phyloP scores from a whole-genome alignment of 2,113 vertebrate species.

The Scopus umbretta region DNA sequence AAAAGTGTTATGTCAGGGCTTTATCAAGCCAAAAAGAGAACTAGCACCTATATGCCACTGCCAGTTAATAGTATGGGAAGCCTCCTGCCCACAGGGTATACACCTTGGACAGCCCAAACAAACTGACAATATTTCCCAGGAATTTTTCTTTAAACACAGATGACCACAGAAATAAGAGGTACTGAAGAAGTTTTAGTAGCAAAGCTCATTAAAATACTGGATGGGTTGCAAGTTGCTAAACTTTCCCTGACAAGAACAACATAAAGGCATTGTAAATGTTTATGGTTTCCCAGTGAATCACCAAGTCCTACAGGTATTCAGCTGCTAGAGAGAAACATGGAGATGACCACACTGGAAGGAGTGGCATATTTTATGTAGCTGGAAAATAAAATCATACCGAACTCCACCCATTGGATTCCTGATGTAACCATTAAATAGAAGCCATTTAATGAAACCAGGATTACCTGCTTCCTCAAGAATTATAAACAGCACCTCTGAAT shows the following conservation, averaged over 20 bases:
- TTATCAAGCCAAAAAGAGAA: background rate
- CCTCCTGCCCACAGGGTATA: background rate
- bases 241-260: background rate
- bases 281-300: conserved; percentile 16
- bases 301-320: background rate
- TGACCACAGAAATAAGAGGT: background rate
- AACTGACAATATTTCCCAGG: background rate
- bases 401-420: background rate
- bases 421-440: background rate
- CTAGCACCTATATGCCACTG: background rate
- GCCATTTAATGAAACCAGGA: background rate
- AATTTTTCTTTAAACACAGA: background rate
- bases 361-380: background rate
- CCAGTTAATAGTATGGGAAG: background rate
- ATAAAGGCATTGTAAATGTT: background rate
- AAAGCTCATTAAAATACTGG: background rate
- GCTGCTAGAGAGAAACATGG: background rate
- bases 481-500: background rate
- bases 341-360: background rate
- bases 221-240: background rate
- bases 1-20: background rate
- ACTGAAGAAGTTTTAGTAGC: background rate
- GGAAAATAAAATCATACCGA: background rate
- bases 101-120: conserved; percentile 6
- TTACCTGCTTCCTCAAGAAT: background rate